Base-by-base conservation (phyloP, 2,797 vertebrate species). In the Ambastaia sidthimunki region DNA sequence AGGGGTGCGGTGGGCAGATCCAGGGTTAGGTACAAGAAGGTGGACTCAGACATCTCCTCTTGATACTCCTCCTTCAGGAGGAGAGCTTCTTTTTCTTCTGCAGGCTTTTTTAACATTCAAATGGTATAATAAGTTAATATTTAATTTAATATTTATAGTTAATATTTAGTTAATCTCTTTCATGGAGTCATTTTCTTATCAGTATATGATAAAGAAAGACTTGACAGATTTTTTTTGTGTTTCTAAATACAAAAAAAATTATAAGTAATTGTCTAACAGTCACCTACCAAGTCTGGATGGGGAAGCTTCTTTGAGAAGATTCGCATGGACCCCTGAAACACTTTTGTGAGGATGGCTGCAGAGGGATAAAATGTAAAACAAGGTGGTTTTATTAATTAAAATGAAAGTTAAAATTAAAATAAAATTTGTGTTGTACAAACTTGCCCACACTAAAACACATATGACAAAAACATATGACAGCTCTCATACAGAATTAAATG, bases 291-390 rank as follows among this genome's bases (percentile, higher is more conserved):
- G 84, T 98, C 97, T 9, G 97, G 97, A 78, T 98, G 98, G 12
- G 97, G 98, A 80, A 99, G 93, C 77, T 99, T 99, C 89, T 99
- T 99, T 76, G 97, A 97, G 91, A 98, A 99, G 85, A 99, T 99
- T 78, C 97, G 90, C 98, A 99, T 99, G 76, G 95, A 97, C 54
- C 97, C 98, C 89, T 99, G 98, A 91, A 99, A 99, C 12, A 96
- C 98, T 57, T 98, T 95, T 0, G 96, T 96, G 80, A 99, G 89
- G 10, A 94, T 98, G 75, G 97, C 97, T 99, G 83, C 0, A 60
- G 70, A 67, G 44, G 15, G 66, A 2, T 9, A 50, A 72, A 63
- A 11, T 4, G 65, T 10, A 73, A 2, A 75, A 7, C 21, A 0
- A 57, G 9, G 19, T 19, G 18, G n/a, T 57, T 44, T 44, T 37